Evolutionary conservation across 2,888 invertebrate genomes (phyloP), one percentile per base, ranked within the genome.

Genomic region (Hemithea aestivaria): DNA sequence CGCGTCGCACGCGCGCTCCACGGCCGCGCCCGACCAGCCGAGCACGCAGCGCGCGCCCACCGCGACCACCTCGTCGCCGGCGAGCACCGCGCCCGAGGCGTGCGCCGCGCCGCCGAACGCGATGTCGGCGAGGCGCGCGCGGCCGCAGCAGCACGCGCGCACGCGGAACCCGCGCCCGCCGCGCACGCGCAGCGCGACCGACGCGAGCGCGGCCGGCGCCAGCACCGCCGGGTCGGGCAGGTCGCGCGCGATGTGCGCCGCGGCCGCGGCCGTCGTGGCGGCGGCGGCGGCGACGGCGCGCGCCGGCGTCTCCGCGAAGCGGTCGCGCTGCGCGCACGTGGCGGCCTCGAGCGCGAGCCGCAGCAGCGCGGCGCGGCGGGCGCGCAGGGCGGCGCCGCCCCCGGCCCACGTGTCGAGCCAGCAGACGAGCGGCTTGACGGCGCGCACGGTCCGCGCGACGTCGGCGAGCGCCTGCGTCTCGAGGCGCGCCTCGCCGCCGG

Each of bases 11-110:
- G 38, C 30, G 57, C 66, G 38, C 47, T 40, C 28, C 48, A 33
- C 62, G 20, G 30, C 58, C 37, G 48, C 65, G 34, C 72, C 73
- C 61, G 68, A 48, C 80, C 80, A 82, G 0, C 80, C 82, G 28
- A 81, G 53, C 51, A 81, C 83, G 62, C 80, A 77, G 40, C 56
- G 67, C 1, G 33, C 53, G 39, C 71, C 73, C 51, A 80, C 81
- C 77, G 97, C 96, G 25, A 98, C 94, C 56, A 99, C 95, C 88
- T 99, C 98, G 81, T 99, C 98, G 0, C 98, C 98, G 58, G 94
- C 94, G 78, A 97, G 97, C 63, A 99, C 93, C 82, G 95, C 96
- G 1, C 95, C 95, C 56, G 95, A 95, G 21, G 94, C 92, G 81
- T 97, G 96, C 24, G 98, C 97, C 1, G 97, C 96, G 31, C 96